These are phyloP conservation scores for Caenorhabditis angaria DNA, from an alignment of 2,888 invertebrate species.

Conservation along the genomic window DNA sequence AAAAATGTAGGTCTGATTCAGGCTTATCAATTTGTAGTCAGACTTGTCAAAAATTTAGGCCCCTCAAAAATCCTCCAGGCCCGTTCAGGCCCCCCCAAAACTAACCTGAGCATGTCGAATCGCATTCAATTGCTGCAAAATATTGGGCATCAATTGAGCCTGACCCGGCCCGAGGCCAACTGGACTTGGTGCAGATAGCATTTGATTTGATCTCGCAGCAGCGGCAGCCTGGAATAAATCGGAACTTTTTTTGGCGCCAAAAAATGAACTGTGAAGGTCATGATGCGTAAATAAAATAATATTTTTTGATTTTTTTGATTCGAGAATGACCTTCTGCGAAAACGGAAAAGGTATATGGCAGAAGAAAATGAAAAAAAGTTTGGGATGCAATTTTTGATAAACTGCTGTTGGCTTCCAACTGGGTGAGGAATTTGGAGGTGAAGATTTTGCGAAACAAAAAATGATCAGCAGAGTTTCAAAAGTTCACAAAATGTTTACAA, in stretches of 20 bases:
- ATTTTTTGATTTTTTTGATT: neutral
- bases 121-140: constrained; percentile 50
- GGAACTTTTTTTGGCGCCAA: neutral
- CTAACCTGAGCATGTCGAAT: constrained; percentile 51
- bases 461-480: no score
- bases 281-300: neutral
- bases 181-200: constrained; percentile 17
- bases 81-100: neutral
- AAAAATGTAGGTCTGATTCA: neutral
- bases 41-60: no score
- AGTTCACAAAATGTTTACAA: no score
- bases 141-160: constrained; percentile 49
- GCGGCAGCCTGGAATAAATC: constrained; percentile 5
- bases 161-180: neutral
- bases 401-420: neutral
- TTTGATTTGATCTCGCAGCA: constrained; percentile 15
- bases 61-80: neutral
- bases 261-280: neutral
- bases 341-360: no score
- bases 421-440: neutral
- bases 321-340: neutral
- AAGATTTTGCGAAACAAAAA: no score
- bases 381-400: no score
- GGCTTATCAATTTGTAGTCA: no score
- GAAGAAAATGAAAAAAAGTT: neutral